Base-by-base conservation (phyloP, 2,797 vertebrate genomes). In the Glossophaga mutica region DNA sequence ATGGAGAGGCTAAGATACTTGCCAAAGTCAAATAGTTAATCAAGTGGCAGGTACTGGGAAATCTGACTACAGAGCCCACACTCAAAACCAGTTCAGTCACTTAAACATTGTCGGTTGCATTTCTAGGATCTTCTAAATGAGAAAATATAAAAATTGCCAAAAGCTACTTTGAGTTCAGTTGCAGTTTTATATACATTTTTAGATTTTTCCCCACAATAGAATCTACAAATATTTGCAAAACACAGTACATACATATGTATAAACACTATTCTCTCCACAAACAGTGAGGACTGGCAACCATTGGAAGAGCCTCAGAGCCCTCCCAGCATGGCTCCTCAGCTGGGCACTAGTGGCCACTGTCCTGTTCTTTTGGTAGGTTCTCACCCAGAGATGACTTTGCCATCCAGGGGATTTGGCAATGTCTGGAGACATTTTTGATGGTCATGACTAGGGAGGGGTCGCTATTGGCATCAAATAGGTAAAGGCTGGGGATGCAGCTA, bases 61-160 rank as follows among this genome's bases (percentile, higher is more conserved):
- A 32, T n/a, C 84, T 83, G 39, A 84, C 48, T 76, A 29, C 34
- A 62, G 39, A 89, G 44, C 26, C 73, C 84, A 91, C 37, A 82
- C 57, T 78, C 84, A 73, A 89, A 91, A 82, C 6, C 70, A 93
- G 24, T 91, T 26, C 18, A 48, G 50, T 9, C 57, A 84, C 44
- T 70, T 65, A 87, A 77, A 96, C 37, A 83, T 71, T 37, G 48
- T 22, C 57, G 73, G 19, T 29, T 62, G 21, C 7, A 90, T 70
- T 95, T 95, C 90, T 50, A 92, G n/a, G 34, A 79, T 50, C 26
- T 82, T 77, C 50, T 90, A 57, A 91, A 32, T 48, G 19, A 87
- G 67, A 81, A 95, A 91, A 93, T 86, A 86, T 18, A 90, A 94
- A 95, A 95, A 81, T 29, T 74, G 50, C 7, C 22, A 52, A 96